A percentile compares a stretch with the other conserved stretches of the same genome.
These are phyloP conservation scores for Euzophera pinguis DNA, from an alignment of 2,888 invertebrate species.

Conservation along the genomic window DNA sequence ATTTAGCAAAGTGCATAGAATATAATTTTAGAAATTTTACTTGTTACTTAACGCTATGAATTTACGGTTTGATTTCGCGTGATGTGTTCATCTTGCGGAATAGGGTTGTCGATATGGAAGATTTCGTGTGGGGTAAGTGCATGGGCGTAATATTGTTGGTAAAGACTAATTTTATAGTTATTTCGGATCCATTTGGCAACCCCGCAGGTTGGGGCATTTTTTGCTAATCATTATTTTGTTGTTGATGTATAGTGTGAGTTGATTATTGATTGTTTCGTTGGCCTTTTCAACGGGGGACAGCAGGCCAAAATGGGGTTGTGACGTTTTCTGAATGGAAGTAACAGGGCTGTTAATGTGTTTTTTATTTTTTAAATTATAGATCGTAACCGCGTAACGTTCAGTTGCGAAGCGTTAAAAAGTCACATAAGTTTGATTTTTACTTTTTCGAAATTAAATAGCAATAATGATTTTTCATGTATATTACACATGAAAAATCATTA, in stretches of 20 bases:
- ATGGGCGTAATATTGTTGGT: conserved; percentile 59
- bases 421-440: no score
- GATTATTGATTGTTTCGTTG: conserved; percentile 30
- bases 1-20: neutral
- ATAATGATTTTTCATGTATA: no score
- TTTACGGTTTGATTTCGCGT: conserved; percentile 25
- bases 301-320: neutral
- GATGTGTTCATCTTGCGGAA: neutral
- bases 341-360: no score
- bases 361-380: no score
- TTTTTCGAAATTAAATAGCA: no score
- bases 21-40: neutral
- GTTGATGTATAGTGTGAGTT: conserved; percentile 37
- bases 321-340: neutral
- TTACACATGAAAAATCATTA: no score
- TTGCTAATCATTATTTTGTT: conserved; percentile 48
- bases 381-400: no score
- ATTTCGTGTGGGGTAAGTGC: conserved; percentile 33
- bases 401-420: no score
- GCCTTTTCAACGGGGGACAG: conserved; percentile 19
- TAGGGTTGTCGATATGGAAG: conserved; percentile 20
- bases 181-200: conserved; percentile 52
- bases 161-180: conserved; percentile 61
- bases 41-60: neutral
- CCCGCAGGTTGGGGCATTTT: conserved; percentile 35